phyloP scores from a whole-genome alignment of 53 echinoderm and acorn worm genomes.

The Astropecten irregularis region DNA sequence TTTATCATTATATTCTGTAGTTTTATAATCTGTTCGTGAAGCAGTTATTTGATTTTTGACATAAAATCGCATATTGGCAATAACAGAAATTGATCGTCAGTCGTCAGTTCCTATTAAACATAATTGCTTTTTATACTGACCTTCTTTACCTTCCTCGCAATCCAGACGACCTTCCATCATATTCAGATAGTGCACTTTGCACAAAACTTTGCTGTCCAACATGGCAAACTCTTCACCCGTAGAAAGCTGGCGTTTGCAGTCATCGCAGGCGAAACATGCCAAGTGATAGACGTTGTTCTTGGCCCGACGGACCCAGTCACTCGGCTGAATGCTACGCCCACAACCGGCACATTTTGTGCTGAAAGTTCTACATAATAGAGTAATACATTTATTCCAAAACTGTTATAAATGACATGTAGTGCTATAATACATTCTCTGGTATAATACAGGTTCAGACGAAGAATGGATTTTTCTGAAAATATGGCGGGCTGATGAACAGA shows the following conservation, averaged over 20 bases:
- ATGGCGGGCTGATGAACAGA: too few species aligned
- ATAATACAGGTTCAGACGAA: too few species aligned
- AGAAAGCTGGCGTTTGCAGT: slow-evolving; percentile 94
- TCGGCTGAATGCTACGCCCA: slow-evolving; percentile 69
- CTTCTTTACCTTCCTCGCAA: neutral
- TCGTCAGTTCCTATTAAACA: too few species aligned
- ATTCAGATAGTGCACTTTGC: slow-evolving; percentile 84
- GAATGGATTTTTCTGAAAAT: too few species aligned
- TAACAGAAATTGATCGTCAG: too few species aligned
- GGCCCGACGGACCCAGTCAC: slow-evolving; percentile 92
- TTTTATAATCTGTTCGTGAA: too few species aligned
- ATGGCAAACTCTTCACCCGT: slow-evolving; percentile 96
- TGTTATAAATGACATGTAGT: too few species aligned
- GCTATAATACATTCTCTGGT: too few species aligned
- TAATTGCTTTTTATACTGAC: slow-evolving; percentile 9
- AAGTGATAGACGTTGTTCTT: slow-evolving; percentile 85
- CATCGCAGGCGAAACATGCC: slow-evolving; percentile 93
- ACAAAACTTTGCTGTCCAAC: slow-evolving; percentile 76
- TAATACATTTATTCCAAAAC: neutral
- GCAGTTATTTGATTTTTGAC: too few species aligned
- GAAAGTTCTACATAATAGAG: too few species aligned
- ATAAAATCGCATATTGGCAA: too few species aligned
- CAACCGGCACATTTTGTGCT: slow-evolving; percentile 83
- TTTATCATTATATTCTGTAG: too few species aligned
- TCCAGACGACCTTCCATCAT: slow-evolving; percentile 58